Base-by-base conservation (phyloP, 2,888 invertebrate genomes). In the Xiphydria camelus region DNA sequence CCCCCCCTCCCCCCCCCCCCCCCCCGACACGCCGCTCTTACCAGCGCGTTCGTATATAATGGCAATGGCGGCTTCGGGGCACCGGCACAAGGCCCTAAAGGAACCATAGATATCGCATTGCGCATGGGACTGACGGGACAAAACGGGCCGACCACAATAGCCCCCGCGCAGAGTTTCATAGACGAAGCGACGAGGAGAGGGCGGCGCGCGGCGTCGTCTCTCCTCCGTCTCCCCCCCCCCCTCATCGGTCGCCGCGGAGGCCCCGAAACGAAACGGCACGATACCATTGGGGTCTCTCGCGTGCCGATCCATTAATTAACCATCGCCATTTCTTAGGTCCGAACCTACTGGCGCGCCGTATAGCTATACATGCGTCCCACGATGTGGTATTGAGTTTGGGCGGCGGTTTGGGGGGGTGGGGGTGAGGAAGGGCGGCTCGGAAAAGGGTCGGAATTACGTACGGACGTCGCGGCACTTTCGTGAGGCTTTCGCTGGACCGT, bases 71-170 rank as follows among this genome's bases (percentile, higher is more conserved):
- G 66, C 63, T 56, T 59, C 59, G 58, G 59, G 54, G 60, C 56
- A 57, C 54, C 60, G 62, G 57, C 62, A 49, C 47, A 50, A 48
- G 54, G 49, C 58, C 59, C 62, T 62, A 68, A 73, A 70, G 68
- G 62, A 68, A 66, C 67, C 68, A 63, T 69, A 66, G 73, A 74
- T 73, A 74, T 74, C 72, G 65, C 73, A 66, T 74, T 74, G 71
- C 74, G 59, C 66, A 56, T 56, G 51, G 51, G 72, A 73, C 73
- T 73, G 73, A 73, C 73, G 73, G 73, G 70, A 74, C 74, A 74
- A 74, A 74, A 73, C 72, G 65, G 54, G 56, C 53, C 54, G 51
- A 57, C 64, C 55, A 72, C 73, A 72, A 73, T 68, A 65, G 62
- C 21, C 44, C 52, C 43, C 35, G 15, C n/a, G n/a, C n/a, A 12